Evolutionary conservation across 1,140 invertebrate species (phyloP).

Genomic region (Zeugodacus cucurbitae): DNA sequence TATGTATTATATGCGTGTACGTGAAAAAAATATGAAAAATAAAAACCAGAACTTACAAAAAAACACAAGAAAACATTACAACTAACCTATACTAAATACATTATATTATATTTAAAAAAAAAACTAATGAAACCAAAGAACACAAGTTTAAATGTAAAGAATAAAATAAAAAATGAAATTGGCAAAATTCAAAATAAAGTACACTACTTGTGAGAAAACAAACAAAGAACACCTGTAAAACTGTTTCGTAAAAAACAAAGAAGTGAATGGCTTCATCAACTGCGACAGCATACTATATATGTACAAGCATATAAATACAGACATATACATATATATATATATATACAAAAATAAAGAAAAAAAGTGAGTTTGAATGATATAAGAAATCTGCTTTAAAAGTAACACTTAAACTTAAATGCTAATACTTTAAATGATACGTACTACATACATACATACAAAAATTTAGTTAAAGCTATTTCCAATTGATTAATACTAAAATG

Average conservation of each 20-base stretch:
- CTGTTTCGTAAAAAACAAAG: background rate
- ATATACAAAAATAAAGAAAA: background rate
- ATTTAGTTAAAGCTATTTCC: conserved; percentile 38
- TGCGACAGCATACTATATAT: background rate
- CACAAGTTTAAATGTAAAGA: background rate
- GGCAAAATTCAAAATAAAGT: background rate
- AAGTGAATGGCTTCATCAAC: background rate
- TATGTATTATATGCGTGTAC: background rate
- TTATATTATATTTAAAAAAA: background rate
- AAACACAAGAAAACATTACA: background rate
- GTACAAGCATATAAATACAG: background rate
- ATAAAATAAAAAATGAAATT: background rate
- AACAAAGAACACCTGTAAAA: too few relatives aligned
- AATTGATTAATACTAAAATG: conserved; percentile 38
- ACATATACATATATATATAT: background rate
- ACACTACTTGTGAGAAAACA: background rate
- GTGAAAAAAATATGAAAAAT: background rate
- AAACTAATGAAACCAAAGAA: background rate
- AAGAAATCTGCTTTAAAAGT: conserved; percentile 37
- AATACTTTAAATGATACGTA: background rate
- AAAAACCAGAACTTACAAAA: background rate
- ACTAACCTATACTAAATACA: background rate
- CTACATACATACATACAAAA: conserved; percentile 29
- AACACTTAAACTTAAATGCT: conserved; percentile 26
- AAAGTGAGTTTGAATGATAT: conserved; percentile 6